Percentiles rank a stretch among this genome's conserved stretches.
phyloP scores from a whole-genome alignment of 2,113 vertebrate genomes.

The Proteles cristata region DNA sequence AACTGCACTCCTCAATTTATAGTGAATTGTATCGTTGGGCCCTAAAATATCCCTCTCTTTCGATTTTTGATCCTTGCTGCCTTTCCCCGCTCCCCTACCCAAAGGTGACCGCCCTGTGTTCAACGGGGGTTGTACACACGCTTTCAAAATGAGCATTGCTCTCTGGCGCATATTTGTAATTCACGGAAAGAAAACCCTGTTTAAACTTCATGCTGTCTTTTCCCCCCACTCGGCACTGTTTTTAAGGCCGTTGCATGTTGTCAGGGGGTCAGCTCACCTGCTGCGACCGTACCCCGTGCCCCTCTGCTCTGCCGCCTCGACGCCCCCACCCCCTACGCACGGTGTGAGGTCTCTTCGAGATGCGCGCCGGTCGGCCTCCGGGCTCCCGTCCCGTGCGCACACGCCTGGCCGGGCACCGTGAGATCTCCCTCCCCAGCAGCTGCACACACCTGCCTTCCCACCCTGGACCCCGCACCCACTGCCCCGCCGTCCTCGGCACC shows the following conservation, averaged over 20 bases:
- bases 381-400: background rate
- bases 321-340: background rate
- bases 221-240: background rate
- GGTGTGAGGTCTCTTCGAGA: background rate
- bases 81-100: too few species aligned
- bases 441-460: background rate
- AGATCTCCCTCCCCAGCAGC: background rate
- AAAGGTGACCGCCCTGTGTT: background rate
- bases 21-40: background rate
- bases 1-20: too few species aligned
- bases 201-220: background rate
- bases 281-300: background rate
- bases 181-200: rapidly evolving
- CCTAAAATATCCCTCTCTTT: background rate
- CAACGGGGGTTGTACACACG: too few species aligned
- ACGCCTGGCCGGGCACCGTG: too few species aligned
- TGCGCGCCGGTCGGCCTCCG: background rate
- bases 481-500: background rate
- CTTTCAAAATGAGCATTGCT: background rate
- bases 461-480: background rate
- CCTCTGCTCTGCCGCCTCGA: rapidly evolving
- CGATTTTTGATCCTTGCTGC: background rate
- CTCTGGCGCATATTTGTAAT: background rate
- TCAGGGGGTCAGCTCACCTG: background rate
- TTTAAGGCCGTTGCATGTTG: background rate